Conservation (phyloP, 1,140 invertebrate species). For the Lycorma delicatula region DNA sequence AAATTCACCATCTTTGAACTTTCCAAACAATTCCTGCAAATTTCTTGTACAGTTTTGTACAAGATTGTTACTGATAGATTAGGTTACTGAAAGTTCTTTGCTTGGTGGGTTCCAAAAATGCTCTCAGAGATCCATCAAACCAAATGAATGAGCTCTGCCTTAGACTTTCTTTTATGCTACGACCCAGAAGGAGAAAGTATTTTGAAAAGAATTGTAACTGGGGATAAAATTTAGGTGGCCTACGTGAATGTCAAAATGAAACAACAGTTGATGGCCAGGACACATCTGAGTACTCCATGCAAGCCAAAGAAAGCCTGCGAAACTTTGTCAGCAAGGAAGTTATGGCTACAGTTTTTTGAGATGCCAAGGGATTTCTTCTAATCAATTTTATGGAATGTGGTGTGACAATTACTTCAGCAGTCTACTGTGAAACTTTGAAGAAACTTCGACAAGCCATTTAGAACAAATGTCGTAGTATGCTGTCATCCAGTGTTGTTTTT, state of each 20-base stretch:
- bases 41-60: conserved; percentile 2
- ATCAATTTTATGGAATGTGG: too few species aligned
- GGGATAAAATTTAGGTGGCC: conserved; percentile 22
- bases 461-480: too few species aligned
- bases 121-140: conserved; percentile 24
- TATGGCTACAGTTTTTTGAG: too few species aligned
- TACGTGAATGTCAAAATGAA: conserved; percentile 24
- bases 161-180: conserved; percentile 14
- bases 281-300: conserved; percentile 1
- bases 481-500: too few species aligned
- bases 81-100: conserved; percentile 14
- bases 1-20: conserved; percentile 13
- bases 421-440: too few species aligned
- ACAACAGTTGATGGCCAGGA: conserved; percentile 16
- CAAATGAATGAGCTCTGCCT: conserved; percentile 4
- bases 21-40: conserved; percentile 9
- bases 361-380: too few species aligned
- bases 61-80: conserved; percentile 14
- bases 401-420: too few species aligned
- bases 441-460: too few species aligned
- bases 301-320: conserved; percentile 13
- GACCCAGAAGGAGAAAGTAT: conserved; percentile 16
- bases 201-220: conserved; percentile 23
- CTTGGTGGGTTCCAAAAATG: conserved; percentile 25
- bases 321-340: conserved; percentile 13